Evolutionary conservation across 2,888 invertebrate species (phyloP), one percentile per base, ranked within the genome.

Genomic region (Pristionchus arcanus): DNA sequence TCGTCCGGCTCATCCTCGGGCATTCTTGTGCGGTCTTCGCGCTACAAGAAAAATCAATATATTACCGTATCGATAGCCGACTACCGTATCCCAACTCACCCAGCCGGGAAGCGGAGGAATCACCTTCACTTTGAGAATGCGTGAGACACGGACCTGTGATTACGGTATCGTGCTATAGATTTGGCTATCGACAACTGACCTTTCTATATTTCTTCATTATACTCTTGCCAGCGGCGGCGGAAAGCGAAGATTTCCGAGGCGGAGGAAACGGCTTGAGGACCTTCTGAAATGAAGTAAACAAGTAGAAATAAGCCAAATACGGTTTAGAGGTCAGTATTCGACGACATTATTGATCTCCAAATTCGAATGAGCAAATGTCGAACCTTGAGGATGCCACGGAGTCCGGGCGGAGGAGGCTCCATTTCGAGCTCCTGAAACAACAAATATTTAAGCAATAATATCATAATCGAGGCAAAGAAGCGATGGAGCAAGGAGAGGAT

Each of bases 101-200:
- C 81, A 81, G 49, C 81, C 81, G 37, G 81, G 49, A 13, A 81
- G 81, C n/a, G 81, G 49, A 11, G 81, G 81, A 53, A 81, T 81
- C 49, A 81, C 49, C 28, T 81, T 81, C 53, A 53, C 49, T 0
- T 81, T 13, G n/a, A 81, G 81, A 2, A 28, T 7, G 81, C 81
- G 81, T 0, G 49, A 81, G 81, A 81, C 49, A 13, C 81, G 81
- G 11, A 81, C 81, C 81, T 81, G n/a, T 1, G 25, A 71, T 63
- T 63, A 63, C 63, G 63, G n/a, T 81, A 81, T 53, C 42, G 68
- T 77, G 25, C 4, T 5, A 2, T 3, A 77, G 68, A 9, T 49
- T 15, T 31, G 68, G 34, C 71, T 21, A 71, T 71, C 71, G 34
- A 71, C 34, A 53, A n/a, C 81, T 53, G 15, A 81, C 81, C 53